Evolutionary conservation across 2,888 invertebrate species (phyloP).

Genomic region (Apomyelois bistriatella): DNA sequence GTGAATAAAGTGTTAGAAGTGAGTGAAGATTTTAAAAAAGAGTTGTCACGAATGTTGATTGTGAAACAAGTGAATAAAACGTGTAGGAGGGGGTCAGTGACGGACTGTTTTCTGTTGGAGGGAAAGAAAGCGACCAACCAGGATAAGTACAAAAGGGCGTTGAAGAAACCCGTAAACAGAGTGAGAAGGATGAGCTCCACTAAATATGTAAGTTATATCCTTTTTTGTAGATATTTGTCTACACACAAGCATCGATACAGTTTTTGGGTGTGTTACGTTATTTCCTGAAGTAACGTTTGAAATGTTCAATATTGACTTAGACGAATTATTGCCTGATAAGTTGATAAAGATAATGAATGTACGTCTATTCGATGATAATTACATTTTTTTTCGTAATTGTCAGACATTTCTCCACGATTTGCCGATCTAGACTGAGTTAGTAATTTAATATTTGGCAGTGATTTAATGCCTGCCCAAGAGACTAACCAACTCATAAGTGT

Average conservation of each 20-base stretch:
- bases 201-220: slow-evolving; percentile 64
- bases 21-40: slow-evolving; percentile 64
- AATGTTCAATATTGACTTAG: neutral
- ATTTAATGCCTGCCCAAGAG: too few relatives aligned
- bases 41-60: slow-evolving; percentile 51
- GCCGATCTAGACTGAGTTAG: too few relatives aligned
- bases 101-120: slow-evolving; percentile 72
- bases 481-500: too few relatives aligned
- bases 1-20: slow-evolving; percentile 55
- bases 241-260: neutral
- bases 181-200: slow-evolving; percentile 71
- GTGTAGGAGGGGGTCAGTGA: slow-evolving; percentile 61
- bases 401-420: too few relatives aligned
- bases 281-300: neutral
- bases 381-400: too few relatives aligned
- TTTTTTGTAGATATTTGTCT: neutral
- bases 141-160: slow-evolving; percentile 55
- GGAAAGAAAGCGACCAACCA: slow-evolving; percentile 41
- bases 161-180: slow-evolving; percentile 59
- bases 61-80: slow-evolving; percentile 31
- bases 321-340: neutral
- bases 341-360: too few relatives aligned
- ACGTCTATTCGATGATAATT: too few relatives aligned
- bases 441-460: too few relatives aligned
- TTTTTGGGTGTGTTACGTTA: neutral